phyloP scores from a whole-genome alignment of 1,140 invertebrate genomes.

The Pseudomyrmex pallidus region DNA sequence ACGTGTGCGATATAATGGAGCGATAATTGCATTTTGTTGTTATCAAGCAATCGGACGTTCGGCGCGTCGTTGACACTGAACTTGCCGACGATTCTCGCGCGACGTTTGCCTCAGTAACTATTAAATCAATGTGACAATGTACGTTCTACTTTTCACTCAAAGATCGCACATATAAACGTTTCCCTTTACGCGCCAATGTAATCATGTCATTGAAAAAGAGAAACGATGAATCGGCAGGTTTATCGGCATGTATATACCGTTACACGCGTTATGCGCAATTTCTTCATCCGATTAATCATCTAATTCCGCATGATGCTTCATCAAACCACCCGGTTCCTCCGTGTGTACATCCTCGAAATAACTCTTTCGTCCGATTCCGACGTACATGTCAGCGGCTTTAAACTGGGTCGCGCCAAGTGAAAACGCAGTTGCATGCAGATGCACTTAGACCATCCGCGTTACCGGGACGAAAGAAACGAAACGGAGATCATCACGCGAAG shows the following conservation, averaged over 20 bases:
- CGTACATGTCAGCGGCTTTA: constrained; percentile 23
- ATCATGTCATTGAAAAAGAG: constrained; percentile 57
- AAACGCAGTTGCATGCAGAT: constrained; percentile 72
- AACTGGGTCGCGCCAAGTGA: constrained; percentile 79
- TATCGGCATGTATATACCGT: constrained; percentile 52
- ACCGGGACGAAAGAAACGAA: constrained; percentile 17
- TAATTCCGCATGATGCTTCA: constrained; percentile 52
- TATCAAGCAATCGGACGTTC: constrained; percentile 5
- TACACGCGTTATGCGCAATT: constrained; percentile 58
- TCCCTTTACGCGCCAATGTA: constrained; percentile 40
- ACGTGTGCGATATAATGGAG: constrained; percentile 7
- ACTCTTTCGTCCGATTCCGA: constrained; percentile 51
- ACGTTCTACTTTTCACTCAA: constrained; percentile 50
- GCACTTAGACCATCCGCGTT: constrained; percentile 51
- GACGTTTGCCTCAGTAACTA: constrained; percentile 1
- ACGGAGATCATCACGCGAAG: constrained; percentile 6
- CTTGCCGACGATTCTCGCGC: not conserved
- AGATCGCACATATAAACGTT: constrained; percentile 46
- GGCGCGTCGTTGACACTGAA: not conserved
- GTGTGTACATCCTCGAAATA: constrained; percentile 35
- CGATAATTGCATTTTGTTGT: constrained; percentile 36
- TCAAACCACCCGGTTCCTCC: constrained; percentile 10
- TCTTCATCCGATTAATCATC: constrained; percentile 61
- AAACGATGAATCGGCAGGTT: constrained; percentile 59
- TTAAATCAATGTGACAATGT: constrained; percentile 58